Base-by-base conservation (phyloP, 30 jellyfish, hydroid and myxozoan genomes). In the Chrysaora quinquecirrha region DNA sequence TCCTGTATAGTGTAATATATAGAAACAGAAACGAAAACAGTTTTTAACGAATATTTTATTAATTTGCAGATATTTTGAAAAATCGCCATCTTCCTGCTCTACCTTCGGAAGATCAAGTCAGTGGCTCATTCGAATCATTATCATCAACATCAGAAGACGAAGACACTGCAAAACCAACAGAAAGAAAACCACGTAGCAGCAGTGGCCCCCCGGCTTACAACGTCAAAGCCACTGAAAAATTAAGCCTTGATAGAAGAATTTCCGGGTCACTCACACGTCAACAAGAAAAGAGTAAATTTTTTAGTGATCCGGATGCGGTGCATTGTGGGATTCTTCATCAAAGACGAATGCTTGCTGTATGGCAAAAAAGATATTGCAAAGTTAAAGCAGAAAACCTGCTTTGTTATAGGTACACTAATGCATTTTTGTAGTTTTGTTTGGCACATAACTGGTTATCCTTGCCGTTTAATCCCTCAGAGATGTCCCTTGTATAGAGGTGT, bases 281-380 rank as follows among this genome's bases (percentile, higher is more conserved):
- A 48, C 61, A 47, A 35, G 90, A 87, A 50, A 70, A 71, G 82
- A 76, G 60, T 33, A 89, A 64, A 20, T 94, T 94, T 71, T 84
- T 94, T 32, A 91, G 71, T 56, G 99, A 94, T 48, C 71, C 90
- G 19, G 84, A 94, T 19, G 97, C 99, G 14, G 79, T 83, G 49
- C 95, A 86, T 66, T 85, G 91, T 73, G 99, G 99, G 47, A 70
- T 94, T 1, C 61, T 94, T 20, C 97, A 94, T 69, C 94, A 88
- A 47, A 67, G 96, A 38, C 56, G 99, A 61, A 58, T 94, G 65
- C 81, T 88, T 48, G 97, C 99, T 29, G 97, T 94, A 23, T 89
- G 99, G 99, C 96, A 88, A 43, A 88, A 88, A 71, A 78, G 99
- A 58, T 94, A 82, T 70, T 94, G 99, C 78, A 94, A 94, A 81